Evolutionary conservation across 2,113 vertebrate species (phyloP).

Genomic region (Sinocyclocheilus anshuiensis): DNA sequence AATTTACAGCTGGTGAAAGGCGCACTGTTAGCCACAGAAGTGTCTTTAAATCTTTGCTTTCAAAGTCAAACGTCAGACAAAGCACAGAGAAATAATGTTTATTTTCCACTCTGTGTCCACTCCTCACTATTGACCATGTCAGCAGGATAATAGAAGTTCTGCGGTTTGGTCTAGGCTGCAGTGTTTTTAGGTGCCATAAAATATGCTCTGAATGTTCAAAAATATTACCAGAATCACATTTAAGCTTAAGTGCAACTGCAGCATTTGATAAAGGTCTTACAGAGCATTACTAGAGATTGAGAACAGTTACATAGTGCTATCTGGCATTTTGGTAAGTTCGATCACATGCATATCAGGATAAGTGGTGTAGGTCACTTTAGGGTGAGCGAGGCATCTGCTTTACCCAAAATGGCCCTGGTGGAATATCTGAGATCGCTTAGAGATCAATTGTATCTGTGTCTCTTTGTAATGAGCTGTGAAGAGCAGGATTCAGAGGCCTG

Average conservation of each 20-base stretch:
- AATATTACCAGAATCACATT: conserved; percentile 30
- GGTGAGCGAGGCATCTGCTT: conserved; percentile 1
- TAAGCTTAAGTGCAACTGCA: conserved; percentile 14
- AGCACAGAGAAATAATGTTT: conserved; percentile 80
- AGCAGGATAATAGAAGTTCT: conserved; percentile 38
- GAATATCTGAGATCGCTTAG: neutral
- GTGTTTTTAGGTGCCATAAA: conserved; percentile 37
- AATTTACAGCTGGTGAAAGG: conserved; percentile 75
- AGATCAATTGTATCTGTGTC: conserved; percentile 27
- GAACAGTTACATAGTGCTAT: conserved; percentile 1
- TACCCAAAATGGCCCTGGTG: neutral
- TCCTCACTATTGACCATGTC: conserved; percentile 66
- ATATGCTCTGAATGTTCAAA: neutral
- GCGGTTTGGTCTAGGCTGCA: conserved; percentile 35
- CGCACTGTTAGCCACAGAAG: conserved; percentile 73
- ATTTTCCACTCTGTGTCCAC: conserved; percentile 76
- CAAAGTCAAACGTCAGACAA: conserved; percentile 82
- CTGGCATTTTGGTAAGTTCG: conserved; percentile 34
- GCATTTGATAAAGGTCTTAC: conserved; percentile 26
- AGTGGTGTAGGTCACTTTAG: conserved; percentile 25
- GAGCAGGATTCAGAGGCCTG: conserved; percentile 12
- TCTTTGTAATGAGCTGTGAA: conserved; percentile 33
- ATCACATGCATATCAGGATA: neutral
- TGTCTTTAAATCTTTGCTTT: conserved; percentile 79
- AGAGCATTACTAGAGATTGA: conserved; percentile 29